Base-by-base conservation (phyloP, 2,797 vertebrate species). In the Brachyrhaphis roseni region DNA sequence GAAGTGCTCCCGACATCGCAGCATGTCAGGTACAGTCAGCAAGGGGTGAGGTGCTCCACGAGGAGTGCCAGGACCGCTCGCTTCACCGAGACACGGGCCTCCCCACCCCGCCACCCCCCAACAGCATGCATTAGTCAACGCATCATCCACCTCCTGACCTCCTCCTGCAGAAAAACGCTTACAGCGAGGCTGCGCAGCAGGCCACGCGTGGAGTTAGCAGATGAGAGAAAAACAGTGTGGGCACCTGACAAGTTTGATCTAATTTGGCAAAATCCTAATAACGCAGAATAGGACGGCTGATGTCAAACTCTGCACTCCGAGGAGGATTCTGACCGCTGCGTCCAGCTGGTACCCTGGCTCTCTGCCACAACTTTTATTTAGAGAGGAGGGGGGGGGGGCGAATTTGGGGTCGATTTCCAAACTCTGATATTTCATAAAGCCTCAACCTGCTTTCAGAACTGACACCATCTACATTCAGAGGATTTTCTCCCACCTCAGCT, bases 1-100 rank as follows among this genome's bases (percentile, higher is more conserved):
- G 94, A 95, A 96, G 95, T 95, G 95, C 92, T 95, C 89, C 83
- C 71, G 72, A 88, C 86, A 75, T 95, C 91, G 87, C 86, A 18
- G 71, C 18, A 89, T 93, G 93, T 94, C 92, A 93, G 87, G 91
- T 90, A 86, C 83, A 94, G 90, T 90, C 90, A 75, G 87, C n/a
- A 15, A 78, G 87, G 91, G 93, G 87, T 87, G 88, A 91, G 85
- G 86, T 80, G 84, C 84, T 91, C 82, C 82, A 82, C 59, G 20
- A 84, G 82, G 79, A 90, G 89, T 74, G 82, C 87, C 86, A 79
- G 86, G 78, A 68, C 75, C 62, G 11, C 77, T 89, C 64, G 57
- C 85, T 83, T 86, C 90, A 81, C 68, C 55, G 47, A 72, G 85
- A 85, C 84, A 86, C 82, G 31, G 74, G 80, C 78, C 84, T 82